Percentiles rank a stretch among this genome's conserved stretches.
Conservation (phyloP, 2,888 invertebrate species). For the Hetaerina titia region DNA sequence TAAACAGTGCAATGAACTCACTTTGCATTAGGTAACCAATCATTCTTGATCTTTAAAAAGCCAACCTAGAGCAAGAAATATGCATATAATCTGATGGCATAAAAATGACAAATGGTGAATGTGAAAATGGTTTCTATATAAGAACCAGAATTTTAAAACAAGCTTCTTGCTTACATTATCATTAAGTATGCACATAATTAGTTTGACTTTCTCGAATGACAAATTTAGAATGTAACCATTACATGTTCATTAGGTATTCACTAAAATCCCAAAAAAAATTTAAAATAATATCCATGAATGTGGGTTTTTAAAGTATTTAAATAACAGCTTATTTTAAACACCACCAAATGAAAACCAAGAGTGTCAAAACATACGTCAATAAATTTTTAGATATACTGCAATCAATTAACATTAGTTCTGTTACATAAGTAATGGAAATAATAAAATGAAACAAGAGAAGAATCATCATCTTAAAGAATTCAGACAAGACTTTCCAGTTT, state of each 20-base stretch:
- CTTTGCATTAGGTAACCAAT: neutral
- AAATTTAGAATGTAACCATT: neutral
- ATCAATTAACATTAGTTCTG: neutral
- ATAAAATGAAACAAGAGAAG: neutral
- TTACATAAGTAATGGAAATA: neutral
- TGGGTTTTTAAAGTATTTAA: neutral
- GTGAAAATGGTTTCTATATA: neutral
- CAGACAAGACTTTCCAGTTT: constrained; percentile 35
- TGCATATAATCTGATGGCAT: neutral
- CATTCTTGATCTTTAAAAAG: neutral
- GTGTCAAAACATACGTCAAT: neutral
- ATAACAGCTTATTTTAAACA: neutral
- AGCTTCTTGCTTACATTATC: neutral
- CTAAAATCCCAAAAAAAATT: neutral
- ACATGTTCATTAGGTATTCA: neutral
- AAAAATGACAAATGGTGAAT: neutral
- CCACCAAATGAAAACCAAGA: neutral
- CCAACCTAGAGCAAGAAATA: neutral
- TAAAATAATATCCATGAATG: neutral
- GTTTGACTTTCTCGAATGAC: neutral
- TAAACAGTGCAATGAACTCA: neutral
- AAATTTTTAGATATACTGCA: neutral
- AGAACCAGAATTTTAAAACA: neutral
- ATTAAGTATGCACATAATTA: neutral
- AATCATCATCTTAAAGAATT: neutral